These are phyloP conservation scores for Donacobius atricapilla DNA, from an alignment of 2,113 vertebrate species.

Conservation along the genomic window DNA sequence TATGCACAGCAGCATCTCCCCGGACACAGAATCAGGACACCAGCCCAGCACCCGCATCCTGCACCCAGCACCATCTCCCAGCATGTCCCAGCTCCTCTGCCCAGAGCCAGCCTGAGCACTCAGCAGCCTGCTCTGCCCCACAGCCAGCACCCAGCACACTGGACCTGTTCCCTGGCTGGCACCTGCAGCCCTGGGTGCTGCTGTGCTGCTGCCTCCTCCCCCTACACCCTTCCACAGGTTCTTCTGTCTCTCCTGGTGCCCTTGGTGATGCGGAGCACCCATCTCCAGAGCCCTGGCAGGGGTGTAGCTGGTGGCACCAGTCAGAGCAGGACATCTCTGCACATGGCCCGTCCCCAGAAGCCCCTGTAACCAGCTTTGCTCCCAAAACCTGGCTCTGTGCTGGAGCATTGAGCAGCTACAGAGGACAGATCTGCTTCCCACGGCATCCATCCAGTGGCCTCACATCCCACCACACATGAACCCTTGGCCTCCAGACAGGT, in stretches of 20 bases:
- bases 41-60: not conserved
- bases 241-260: not conserved
- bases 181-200: not conserved
- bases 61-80: not conserved
- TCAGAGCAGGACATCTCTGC: not conserved
- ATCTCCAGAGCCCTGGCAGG: not conserved
- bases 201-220: not conserved
- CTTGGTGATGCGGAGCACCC: not conserved
- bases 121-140: not conserved
- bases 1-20: not conserved
- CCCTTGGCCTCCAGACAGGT: not conserved
- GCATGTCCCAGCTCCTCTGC: not conserved
- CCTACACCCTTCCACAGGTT: not conserved
- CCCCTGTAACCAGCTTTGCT: not conserved
- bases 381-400: not conserved
- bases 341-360: not conserved
- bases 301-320: not conserved
- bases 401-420: not conserved
- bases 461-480: fast-evolving
- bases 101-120: not conserved
- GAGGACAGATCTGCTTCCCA: not conserved
- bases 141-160: not conserved
- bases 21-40: not conserved
- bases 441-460: not conserved
- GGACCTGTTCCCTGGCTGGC: not conserved